phyloP scores from a whole-genome alignment of 1,140 invertebrate species.

The Camponotus pennsylvanicus region DNA sequence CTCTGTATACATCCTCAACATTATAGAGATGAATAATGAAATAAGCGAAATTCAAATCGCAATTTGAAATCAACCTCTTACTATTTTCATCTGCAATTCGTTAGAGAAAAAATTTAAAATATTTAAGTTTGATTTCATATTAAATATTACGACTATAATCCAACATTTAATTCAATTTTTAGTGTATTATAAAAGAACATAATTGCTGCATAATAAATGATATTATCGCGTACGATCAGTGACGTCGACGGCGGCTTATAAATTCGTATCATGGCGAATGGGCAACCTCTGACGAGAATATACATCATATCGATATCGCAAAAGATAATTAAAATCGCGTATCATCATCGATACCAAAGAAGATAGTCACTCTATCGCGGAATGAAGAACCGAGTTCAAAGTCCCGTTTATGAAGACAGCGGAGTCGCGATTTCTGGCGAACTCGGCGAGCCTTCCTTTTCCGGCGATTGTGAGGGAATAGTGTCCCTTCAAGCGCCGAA shows the following conservation, averaged over 20 bases:
- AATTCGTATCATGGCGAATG: background rate
- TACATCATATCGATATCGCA: background rate
- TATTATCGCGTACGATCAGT: background rate
- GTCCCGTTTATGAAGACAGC: conserved; percentile 77
- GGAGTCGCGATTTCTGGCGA: conserved; percentile 79
- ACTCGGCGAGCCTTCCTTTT: conserved; percentile 75
- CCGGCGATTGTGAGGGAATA: conserved; percentile 74
- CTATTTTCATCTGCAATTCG: background rate
- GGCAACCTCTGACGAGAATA: background rate
- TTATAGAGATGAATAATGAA: conserved; percentile 11
- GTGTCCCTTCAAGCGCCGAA: conserved; percentile 60
- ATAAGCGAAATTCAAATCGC: background rate
- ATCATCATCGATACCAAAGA: background rate
- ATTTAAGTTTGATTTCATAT: background rate
- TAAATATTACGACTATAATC: background rate
- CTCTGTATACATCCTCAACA: background rate
- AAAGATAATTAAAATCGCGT: background rate
- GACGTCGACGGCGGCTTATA: background rate
- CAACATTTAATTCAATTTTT: background rate
- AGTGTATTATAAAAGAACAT: background rate
- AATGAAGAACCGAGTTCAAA: conserved; percentile 66
- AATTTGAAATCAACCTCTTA: background rate
- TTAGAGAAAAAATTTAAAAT: background rate
- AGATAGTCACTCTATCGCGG: conserved; percentile 10
- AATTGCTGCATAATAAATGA: background rate